Conservation (phyloP, 2,888 invertebrate species). For the Salticus scenicus region DNA sequence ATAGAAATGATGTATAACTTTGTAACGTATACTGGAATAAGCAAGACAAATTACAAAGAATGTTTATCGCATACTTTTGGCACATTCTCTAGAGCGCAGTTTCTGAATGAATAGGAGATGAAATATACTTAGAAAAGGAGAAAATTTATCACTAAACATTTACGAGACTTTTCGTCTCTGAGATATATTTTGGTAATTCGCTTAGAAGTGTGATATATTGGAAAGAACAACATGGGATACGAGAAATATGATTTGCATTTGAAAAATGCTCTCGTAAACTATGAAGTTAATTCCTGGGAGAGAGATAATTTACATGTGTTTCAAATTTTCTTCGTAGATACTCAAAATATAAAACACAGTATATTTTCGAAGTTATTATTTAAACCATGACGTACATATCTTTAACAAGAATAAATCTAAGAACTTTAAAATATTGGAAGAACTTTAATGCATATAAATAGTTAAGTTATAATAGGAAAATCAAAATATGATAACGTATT, state of each 20-base stretch:
- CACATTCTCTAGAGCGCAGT: neutral
- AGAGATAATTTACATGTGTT: neutral
- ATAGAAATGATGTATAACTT: no score
- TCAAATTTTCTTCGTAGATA: neutral
- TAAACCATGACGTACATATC: no score
- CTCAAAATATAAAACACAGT: no score
- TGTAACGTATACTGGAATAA: no score
- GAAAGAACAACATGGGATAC: neutral
- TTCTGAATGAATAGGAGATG: neutral
- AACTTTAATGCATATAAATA: no score
- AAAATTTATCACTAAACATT: neutral
- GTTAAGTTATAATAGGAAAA: no score
- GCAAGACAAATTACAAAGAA: neutral
- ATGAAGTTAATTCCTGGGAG: neutral
- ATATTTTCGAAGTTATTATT: no score
- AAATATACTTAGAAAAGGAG: neutral
- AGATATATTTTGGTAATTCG: slow-evolving; percentile 3
- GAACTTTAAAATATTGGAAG: no score
- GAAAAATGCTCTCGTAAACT: neutral
- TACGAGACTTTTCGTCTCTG: neutral
- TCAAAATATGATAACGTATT: no score
- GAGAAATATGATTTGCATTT: neutral
- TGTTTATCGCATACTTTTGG: neutral
- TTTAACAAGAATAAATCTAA: no score
- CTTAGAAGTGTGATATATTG: neutral